Percentiles rank a stretch among this genome's conserved stretches.
phyloP scores from a whole-genome alignment of 2,113 vertebrate species.

The Scartelaos histophorus region DNA sequence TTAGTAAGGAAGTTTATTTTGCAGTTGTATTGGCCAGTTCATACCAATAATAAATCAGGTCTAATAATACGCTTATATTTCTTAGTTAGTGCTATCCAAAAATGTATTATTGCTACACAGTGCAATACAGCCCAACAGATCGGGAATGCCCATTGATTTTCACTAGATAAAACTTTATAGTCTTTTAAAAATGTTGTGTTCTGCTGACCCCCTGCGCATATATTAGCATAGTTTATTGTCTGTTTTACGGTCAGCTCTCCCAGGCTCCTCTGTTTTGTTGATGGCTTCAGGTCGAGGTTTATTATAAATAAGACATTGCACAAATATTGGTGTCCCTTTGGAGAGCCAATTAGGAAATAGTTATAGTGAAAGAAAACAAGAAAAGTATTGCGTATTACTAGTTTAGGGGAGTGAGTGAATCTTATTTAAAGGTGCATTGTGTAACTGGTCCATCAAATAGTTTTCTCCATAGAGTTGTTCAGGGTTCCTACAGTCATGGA shows the following conservation, averaged over 20 bases:
- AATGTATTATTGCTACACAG: background rate
- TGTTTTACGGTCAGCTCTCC: background rate
- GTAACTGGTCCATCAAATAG: too few relatives aligned
- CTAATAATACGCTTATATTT: background rate
- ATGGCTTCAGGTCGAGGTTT: background rate
- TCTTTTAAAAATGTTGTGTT: conserved; percentile 1
- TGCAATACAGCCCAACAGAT: background rate
- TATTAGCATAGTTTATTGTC: conserved; percentile 1
- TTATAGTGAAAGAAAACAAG: background rate
- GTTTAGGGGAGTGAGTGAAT: background rate
- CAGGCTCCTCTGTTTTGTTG: background rate
- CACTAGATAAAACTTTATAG: background rate
- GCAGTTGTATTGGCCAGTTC: background rate
- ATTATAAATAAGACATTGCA: background rate
- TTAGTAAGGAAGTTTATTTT: background rate
- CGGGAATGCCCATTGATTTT: background rate
- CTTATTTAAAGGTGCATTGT: too few relatives aligned
- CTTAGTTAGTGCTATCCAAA: background rate
- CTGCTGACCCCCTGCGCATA: background rate
- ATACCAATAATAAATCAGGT: background rate
- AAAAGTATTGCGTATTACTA: background rate
- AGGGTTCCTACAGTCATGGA: too few relatives aligned
- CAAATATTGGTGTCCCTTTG: background rate
- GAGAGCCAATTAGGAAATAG: background rate
- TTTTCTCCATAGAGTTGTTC: too few relatives aligned